Conservation (phyloP, 2,113 vertebrate genomes). For the Lota lota region DNA sequence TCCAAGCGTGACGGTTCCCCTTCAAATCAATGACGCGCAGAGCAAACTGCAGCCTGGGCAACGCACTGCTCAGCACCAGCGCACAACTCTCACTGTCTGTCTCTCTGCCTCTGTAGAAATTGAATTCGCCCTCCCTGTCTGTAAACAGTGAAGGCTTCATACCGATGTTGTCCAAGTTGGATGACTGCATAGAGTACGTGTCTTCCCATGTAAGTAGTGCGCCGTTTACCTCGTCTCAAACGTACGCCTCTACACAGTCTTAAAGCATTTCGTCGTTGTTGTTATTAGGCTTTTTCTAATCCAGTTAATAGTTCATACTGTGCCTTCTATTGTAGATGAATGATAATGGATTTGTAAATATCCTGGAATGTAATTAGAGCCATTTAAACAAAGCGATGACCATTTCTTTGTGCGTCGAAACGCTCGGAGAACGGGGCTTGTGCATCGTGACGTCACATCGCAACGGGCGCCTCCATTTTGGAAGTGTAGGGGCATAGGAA, state of each 20-base stretch:
- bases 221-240: neutral
- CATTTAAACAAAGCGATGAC: no score
- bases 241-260: neutral
- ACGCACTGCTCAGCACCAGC: neutral
- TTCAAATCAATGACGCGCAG: neutral
- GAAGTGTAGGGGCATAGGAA: no score
- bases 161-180: slow-evolving; percentile 92
- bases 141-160: slow-evolving; percentile 98
- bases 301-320: no score
- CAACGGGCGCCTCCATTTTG: no score
- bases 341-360: no score
- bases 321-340: no score
- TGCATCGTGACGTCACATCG: no score
- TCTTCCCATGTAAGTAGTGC: slow-evolving; percentile 88
- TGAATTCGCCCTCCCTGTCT: slow-evolving; percentile 91
- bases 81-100: neutral
- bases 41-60: neutral
- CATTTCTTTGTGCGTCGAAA: no score
- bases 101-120: slow-evolving; percentile 76
- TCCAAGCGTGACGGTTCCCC: neutral
- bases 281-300: no score
- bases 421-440: no score
- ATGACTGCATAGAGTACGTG: slow-evolving; percentile 95
- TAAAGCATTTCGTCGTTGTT: neutral
- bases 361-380: no score